Evolutionary conservation across 2,113 vertebrate genomes (phyloP).

Genomic region (Forbesichthys agassizii): DNA sequence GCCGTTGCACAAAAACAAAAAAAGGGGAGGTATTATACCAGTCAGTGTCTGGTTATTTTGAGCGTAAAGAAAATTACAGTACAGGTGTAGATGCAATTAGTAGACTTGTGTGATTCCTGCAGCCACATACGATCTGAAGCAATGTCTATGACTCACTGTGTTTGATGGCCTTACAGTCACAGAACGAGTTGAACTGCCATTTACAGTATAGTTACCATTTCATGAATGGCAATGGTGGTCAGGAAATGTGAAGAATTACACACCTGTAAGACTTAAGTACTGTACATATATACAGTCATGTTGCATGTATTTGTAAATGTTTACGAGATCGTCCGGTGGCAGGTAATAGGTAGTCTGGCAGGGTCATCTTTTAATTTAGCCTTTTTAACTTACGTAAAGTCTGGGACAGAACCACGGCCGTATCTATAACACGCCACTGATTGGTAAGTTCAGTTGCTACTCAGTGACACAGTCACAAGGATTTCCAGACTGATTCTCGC

Average conservation of each 20-base stretch:
- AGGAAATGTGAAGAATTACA: not conserved
- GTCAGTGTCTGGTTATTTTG: constrained; percentile 8
- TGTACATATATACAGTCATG: too few relatives aligned
- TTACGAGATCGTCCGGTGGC: too few relatives aligned
- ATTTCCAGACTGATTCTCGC: too few relatives aligned
- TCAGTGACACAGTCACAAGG: too few relatives aligned
- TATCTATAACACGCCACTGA: too few relatives aligned
- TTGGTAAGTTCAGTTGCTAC: too few relatives aligned
- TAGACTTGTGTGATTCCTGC: constrained; percentile 35
- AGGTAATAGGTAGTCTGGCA: too few relatives aligned
- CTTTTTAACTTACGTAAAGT: too few relatives aligned
- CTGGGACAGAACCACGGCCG: too few relatives aligned
- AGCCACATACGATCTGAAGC: not conserved
- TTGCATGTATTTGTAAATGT: too few relatives aligned
- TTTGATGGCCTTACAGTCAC: constrained; percentile 3
- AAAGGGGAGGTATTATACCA: constrained; percentile 32
- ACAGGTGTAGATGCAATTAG: constrained; percentile 58
- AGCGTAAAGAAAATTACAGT: not conserved
- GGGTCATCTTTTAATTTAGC: too few relatives aligned
- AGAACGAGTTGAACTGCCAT: constrained; percentile 10
- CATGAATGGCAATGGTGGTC: not conserved
- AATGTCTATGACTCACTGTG: constrained; percentile 1
- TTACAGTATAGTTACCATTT: not conserved
- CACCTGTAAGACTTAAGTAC: too few relatives aligned
- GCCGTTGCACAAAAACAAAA: not conserved